Conservation (phyloP, 2,113 vertebrate species). For the Ammodytes marinus region DNA sequence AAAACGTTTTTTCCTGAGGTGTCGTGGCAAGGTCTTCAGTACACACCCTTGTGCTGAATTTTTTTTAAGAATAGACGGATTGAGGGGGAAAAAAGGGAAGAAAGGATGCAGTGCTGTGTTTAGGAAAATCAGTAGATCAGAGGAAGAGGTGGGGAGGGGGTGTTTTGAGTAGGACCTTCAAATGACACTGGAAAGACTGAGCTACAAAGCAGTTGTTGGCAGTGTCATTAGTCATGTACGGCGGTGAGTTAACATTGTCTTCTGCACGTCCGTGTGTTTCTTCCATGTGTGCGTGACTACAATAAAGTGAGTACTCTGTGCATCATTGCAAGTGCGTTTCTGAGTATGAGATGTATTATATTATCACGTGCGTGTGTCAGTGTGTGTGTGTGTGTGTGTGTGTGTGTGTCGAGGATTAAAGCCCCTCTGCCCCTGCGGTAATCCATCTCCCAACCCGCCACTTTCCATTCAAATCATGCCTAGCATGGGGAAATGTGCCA, state of each 20-base stretch:
- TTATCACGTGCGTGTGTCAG: slow-evolving; percentile 9
- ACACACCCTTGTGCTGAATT: background rate
- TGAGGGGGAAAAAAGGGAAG: slow-evolving; percentile 7
- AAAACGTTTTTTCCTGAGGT: background rate
- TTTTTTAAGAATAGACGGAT: slow-evolving; percentile 7
- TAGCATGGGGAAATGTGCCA: slow-evolving; percentile 51
- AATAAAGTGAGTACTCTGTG: background rate
- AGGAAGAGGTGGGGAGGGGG: background rate
- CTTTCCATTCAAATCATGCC: slow-evolving; percentile 64
- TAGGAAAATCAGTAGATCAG: slow-evolving; percentile 12
- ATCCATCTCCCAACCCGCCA: slow-evolving; percentile 67
- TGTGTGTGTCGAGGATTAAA: slow-evolving; percentile 43
- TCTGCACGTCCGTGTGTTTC: background rate
- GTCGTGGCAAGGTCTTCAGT: slow-evolving; percentile 3
- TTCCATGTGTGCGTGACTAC: background rate
- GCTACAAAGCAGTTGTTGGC: slow-evolving; percentile 28
- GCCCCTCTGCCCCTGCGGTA: slow-evolving; percentile 39
- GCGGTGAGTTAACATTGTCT: background rate
- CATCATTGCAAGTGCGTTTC: background rate
- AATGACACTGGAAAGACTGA: slow-evolving; percentile 63
- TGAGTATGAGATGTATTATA: slow-evolving; percentile 10
- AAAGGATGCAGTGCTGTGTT: slow-evolving; percentile 18
- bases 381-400: slow-evolving; percentile 27
- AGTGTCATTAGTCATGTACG: slow-evolving; percentile 40
- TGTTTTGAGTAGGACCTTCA: slow-evolving; percentile 51